Base-by-base conservation (phyloP, 2,797 vertebrate genomes). In the Amblyraja radiata region DNA sequence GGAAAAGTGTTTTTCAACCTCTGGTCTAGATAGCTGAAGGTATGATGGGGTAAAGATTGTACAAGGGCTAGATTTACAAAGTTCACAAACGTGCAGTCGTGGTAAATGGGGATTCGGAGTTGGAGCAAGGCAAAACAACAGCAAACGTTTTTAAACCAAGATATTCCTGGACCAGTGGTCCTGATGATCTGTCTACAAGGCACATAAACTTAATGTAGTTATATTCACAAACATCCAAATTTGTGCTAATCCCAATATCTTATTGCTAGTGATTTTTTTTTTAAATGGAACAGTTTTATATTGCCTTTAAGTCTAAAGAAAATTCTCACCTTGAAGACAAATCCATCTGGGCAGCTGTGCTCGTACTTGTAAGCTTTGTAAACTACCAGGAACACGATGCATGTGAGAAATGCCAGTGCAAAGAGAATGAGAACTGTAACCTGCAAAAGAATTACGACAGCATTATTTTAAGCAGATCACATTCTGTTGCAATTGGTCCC, bases 291-390 rank as follows among this genome's bases (percentile, higher is more conserved):
- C 8, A 65, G 2, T 88, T 32, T n/a, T 4, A 36, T 7, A 68
- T 68, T 88, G 28, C 6, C 61, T 68, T 32, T n/a, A n/a, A 74
- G 90, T 73, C 71, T 28, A 54, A 92, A 39, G 28, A 73, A 13
- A n/a, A 46, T 76, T 54, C 94, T 97, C 97, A 99, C 98, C 97
- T 97, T 98, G 96, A 98, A 98, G 94, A 98, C 94, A 73, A 98
- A 99, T 94, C 98, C 98, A 93, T 98, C 98, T 0, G 98, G 98
- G 95, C 98, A 99, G 36, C 98, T 97, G 93, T 98, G 98, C 94
- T 99, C 98, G 1, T 98, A 98, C 96, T 98, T 98, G 96, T 98
- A 99, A 95, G 98, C 97, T 96, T 99, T 99, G 96, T 98, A 99
- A 96, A 99, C 98, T 0, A 99, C 98, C 96, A 99, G 97, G 96